Evolutionary conservation across 1,140 invertebrate genomes (phyloP), one percentile per base, ranked within the genome.

Genomic region (Asbolus verrucosus): DNA sequence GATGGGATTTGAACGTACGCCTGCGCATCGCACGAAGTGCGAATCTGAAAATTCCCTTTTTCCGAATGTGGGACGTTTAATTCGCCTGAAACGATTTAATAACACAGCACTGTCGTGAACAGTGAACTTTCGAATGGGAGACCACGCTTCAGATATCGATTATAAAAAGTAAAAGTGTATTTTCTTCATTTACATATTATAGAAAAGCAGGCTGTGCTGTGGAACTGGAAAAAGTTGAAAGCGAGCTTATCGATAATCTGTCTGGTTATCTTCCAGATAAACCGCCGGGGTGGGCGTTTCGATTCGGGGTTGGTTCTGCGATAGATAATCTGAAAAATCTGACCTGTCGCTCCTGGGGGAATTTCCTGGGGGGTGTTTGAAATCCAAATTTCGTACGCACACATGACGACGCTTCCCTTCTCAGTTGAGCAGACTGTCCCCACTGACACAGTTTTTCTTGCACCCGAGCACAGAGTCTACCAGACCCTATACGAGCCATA

Each of bases 401-500:
- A 84, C 85, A 81, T 41, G 78, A 85, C 79, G 85, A 82, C 19
- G 46, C 46, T 84, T 85, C 84, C 84, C 86, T 87, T 80, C 85
- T 83, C 81, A 87, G 36, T 69, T 83, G 81, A 73, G 79, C 82
- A 82, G 84, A 85, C 83, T 88, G 86, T 85, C 87, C 85, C 76
- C 89, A 88, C 85, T 89, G 87, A 86, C 89, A 90, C 88, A 90
- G 84, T 87, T 89, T 90, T 84, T 90, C 89, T 80, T 87, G 85
- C 83, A 88, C 87, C 84, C 88, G 88, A 86, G 86, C 88, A 89
- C 89, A 90, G 83, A 90, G 85, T 86, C 89, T 87, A 87, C 87
- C 87, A 82, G 89, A 88, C 84, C 87, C 89, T 89, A 90, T 85
- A 87, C 88, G 89, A 86, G 89, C 88, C 89, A 90, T 90, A 86